Conservation (phyloP, 23 tunicate genomes). For the Pegea sp. region DNA sequence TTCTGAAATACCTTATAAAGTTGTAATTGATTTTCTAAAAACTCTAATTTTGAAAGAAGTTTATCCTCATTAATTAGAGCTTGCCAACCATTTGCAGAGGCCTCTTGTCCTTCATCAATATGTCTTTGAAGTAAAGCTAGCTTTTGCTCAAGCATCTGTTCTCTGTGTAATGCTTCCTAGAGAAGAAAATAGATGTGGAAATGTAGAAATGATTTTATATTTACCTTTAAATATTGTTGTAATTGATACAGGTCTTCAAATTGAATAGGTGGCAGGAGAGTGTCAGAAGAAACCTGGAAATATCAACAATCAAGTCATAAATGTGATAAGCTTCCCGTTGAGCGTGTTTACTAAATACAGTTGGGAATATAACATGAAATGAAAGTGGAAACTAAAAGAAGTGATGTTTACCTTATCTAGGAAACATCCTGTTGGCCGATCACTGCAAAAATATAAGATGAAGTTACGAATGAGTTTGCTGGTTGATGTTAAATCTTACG, state of each 20-base stretch:
- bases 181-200: neutral
- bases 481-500: constrained; percentile 9
- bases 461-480: neutral
- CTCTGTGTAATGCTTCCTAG: constrained; percentile 82
- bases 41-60: constrained; percentile 63
- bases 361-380: too few species aligned
- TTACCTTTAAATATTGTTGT: constrained; percentile 63
- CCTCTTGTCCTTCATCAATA: constrained; percentile 39
- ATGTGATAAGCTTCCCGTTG: too few species aligned
- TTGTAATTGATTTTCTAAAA: constrained; percentile 83
- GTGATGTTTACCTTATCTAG: neutral
- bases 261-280: constrained; percentile 26
- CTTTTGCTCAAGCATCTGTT: constrained; percentile 93
- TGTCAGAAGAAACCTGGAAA: constrained; percentile 17
- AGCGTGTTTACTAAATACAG: too few species aligned
- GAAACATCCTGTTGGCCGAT: neutral
- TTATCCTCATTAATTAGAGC: constrained; percentile 79
- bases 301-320: neutral
- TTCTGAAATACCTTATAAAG: constrained; percentile 26
- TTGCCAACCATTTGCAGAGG: constrained; percentile 91
- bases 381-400: too few species aligned
- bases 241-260: constrained; percentile 76
- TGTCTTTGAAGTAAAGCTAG: constrained; percentile 74
- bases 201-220: neutral
- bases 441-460: neutral